Evolutionary conservation across 2,888 invertebrate species (phyloP).

Genomic region (Macaria liturata): DNA sequence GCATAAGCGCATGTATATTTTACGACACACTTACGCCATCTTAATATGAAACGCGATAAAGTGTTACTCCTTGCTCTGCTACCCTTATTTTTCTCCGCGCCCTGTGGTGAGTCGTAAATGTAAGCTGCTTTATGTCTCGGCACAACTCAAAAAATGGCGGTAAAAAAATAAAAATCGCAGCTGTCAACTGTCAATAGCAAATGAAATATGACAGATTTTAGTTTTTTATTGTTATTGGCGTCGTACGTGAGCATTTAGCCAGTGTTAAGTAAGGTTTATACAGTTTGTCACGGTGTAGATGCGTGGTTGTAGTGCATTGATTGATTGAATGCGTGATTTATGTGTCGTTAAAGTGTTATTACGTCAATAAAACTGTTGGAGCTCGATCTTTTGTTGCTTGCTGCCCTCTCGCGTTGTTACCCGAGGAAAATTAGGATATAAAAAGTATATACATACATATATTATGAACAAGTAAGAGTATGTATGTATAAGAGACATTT

Average conservation of each 20-base stretch:
- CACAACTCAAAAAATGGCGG: constrained; percentile 24
- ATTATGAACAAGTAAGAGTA: too few species aligned
- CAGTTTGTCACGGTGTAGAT: background rate
- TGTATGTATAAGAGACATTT: too few species aligned
- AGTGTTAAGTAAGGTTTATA: constrained; percentile 1
- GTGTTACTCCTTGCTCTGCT: constrained; percentile 16
- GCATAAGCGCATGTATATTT: constrained; percentile 37
- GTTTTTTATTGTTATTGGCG: constrained; percentile 1
- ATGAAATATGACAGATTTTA: constrained; percentile 12
- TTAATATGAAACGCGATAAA: constrained; percentile 52
- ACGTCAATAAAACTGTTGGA: background rate
- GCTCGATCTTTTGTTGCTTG: background rate
- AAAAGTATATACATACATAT: too few species aligned
- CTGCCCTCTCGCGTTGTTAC: too few species aligned
- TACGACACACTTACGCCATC: constrained; percentile 45
- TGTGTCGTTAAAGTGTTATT: constrained; percentile 4
- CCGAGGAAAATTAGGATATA: too few species aligned
- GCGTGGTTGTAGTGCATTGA: background rate
- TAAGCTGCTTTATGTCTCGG: constrained; percentile 26
- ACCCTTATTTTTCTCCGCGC: constrained; percentile 28
- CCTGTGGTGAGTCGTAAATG: constrained; percentile 25
- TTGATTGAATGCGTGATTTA: background rate
- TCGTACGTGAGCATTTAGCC: background rate
- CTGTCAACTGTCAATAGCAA: constrained; percentile 22
- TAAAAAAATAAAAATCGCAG: constrained; percentile 21